Base-by-base conservation (phyloP, 2,113 vertebrate species). In the Pheucticus melanocephalus region DNA sequence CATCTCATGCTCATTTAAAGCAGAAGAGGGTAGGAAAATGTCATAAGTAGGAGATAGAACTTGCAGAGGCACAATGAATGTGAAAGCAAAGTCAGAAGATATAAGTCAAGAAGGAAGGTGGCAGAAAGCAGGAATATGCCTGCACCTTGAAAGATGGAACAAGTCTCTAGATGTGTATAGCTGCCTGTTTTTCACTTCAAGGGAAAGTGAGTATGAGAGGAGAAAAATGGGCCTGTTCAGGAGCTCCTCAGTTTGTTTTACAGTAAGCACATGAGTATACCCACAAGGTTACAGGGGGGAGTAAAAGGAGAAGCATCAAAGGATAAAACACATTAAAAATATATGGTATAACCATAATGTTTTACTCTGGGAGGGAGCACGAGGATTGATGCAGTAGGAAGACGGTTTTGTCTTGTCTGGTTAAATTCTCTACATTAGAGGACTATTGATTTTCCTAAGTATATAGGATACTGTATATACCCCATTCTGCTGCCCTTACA, bases 401-500 rank as follows among this genome's bases (percentile, higher is more conserved):
- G 78, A 57, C 0, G 4, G 51, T 87, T 95, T 89, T 90, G 81
- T 85, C 69, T 71, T 59, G 86, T 89, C 97, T 96, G 72, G 88
- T 96, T 94, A 93, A 83, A 94, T 95, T 95, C 95, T 96, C 95
- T 88, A 88, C 88, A 91, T 95, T 95, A 97, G 90, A 95, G 91
- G 56, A 76, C 80, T 96, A 97, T 97, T 85, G 97, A 97, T 96
- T 97, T 95, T 90, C 89, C 84, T 92, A 92, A 94, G 96, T 95
- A 90, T 96, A 96, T 91, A 95, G 92, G 95, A 96, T 93, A 95
- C 92, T 94, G 86, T 83, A 94, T 92, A 91, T 70, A 95, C 91
- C 84, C 88, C 87, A 92, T 94, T 92, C 94, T 94, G 95, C 84
- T 92, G 77, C 71, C 73, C 95, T 95, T 92, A 95, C 95, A 92